phyloP scores from a whole-genome alignment of 2,113 vertebrate genomes.

The Carollia perspicillata region DNA sequence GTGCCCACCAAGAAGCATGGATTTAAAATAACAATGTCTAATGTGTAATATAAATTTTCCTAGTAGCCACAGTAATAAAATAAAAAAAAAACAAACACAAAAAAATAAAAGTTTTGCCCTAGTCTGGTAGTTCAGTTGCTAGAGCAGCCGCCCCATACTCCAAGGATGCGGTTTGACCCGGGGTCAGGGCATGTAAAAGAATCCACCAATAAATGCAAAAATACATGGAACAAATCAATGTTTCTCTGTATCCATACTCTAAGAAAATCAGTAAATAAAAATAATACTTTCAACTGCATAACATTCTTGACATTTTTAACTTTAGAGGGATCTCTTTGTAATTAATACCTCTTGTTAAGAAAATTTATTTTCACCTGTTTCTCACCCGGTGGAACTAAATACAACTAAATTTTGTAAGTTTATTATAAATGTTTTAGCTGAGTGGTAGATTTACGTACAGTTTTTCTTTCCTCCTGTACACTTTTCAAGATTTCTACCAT shows the following conservation, averaged over 20 bases:
- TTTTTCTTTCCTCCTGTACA: not conserved
- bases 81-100: no score
- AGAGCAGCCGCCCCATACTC: no score
- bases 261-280: no score
- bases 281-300: not conserved
- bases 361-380: not conserved
- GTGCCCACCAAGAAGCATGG: not conserved
- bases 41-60: no score
- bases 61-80: no score
- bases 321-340: not conserved
- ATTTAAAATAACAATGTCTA: not conserved
- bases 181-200: no score
- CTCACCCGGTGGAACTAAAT: not conserved
- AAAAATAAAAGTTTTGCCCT: not conserved
- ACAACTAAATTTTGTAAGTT: not conserved
- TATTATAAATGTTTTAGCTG: not conserved
- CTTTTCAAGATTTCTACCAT: not conserved
- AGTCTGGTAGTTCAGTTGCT: no score
- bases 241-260: no score
- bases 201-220: no score
- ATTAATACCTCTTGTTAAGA: not conserved
- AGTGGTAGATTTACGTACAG: not conserved
- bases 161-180: no score
- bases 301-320: not conserved
- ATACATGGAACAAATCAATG: no score